Evolutionary conservation across 2,888 invertebrate genomes (phyloP), one percentile per base, ranked within the genome.

Genomic region (Himalopsyche anomala): DNA sequence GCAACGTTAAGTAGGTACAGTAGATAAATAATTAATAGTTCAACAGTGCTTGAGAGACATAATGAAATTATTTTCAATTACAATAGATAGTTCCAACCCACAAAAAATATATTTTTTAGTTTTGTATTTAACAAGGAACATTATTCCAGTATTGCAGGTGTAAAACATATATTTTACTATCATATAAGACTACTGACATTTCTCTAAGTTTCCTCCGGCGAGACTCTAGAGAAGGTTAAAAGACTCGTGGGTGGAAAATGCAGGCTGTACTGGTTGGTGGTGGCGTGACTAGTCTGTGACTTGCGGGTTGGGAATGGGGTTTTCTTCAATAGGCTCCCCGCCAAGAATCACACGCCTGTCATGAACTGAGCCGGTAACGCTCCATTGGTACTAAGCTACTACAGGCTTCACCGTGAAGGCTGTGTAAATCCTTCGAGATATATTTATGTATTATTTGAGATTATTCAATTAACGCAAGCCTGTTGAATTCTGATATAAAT

Each of bases 301-400:
- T n/a, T 19, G n/a, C 54, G 54, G 79, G 54, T 38, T 38, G 80
- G 55, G 28, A 74, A 74, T 54, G 82, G 74, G 81, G 62, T 28
- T 80, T 55, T 40, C 81, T 82, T 83, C 85, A 85, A 87, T 87
- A 87, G 85, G 85, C 87, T 83, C 74, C 81, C 54, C 82, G 85
- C 85, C 87, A 84, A 85, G 85, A 87, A 87, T 85, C 87, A 87
- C 87, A 87, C 85, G 85, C 84, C 85, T 87, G 87, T 87, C 85
- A 87, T 38, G 84, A 56, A 55, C 80, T 56, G 55, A 74, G 83
- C 36, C 36, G 38, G 69, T 74, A 83, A 79, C 79, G 54, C 79
- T 79, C 51, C 83, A 83, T 79, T 79, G 69, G 83, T 79, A 51
- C 36, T 74, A 42, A 38, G 79, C 69, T 80, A 81, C 54, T 81